phyloP scores from a whole-genome alignment of 2,888 invertebrate species.

The Epistrophe grossulariae region DNA sequence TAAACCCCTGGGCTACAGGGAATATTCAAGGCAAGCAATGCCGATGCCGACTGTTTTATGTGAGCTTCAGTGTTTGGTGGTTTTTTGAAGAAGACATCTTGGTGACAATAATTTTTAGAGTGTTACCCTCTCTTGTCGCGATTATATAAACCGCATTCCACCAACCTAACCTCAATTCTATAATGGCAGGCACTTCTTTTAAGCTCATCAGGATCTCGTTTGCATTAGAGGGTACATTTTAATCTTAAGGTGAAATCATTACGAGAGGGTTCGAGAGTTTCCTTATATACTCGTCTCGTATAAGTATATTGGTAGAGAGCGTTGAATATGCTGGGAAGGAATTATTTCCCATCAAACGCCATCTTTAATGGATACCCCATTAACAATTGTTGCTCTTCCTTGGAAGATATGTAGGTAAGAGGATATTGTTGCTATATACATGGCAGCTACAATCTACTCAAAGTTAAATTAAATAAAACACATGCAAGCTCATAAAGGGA shows the following conservation, averaged over 20 bases:
- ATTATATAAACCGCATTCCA: not conserved
- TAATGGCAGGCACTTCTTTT: conserved; percentile 28
- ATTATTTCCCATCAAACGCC: conserved; percentile 13
- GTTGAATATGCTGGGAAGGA: conserved; percentile 3
- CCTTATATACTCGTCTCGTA: not conserved
- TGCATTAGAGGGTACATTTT: conserved; percentile 5
- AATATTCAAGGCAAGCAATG: conserved; percentile 26
- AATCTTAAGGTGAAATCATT: conserved; percentile 34
- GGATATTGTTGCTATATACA: not conserved
- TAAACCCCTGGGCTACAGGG: conserved; percentile 22
- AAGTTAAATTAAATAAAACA: conserved; percentile 74
- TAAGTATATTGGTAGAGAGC: not conserved
- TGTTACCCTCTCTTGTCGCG: conserved; percentile 36
- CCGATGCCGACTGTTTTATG: conserved; percentile 58
- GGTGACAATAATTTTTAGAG: conserved; percentile 73
- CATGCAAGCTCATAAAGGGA: conserved; percentile 68
- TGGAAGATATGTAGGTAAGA: not conserved
- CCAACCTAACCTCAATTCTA: not conserved
- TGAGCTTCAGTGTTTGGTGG: conserved; percentile 53
- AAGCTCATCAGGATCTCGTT: conserved; percentile 46
- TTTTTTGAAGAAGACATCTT: conserved; percentile 55
- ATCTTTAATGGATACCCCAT: conserved; percentile 47
- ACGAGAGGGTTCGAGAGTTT: not conserved
- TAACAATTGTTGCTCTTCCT: conserved; percentile 31
- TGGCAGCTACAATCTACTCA: conserved; percentile 60